phyloP scores from a whole-genome alignment of 2,113 vertebrate genomes.

The Monarcha castaneiventris region DNA sequence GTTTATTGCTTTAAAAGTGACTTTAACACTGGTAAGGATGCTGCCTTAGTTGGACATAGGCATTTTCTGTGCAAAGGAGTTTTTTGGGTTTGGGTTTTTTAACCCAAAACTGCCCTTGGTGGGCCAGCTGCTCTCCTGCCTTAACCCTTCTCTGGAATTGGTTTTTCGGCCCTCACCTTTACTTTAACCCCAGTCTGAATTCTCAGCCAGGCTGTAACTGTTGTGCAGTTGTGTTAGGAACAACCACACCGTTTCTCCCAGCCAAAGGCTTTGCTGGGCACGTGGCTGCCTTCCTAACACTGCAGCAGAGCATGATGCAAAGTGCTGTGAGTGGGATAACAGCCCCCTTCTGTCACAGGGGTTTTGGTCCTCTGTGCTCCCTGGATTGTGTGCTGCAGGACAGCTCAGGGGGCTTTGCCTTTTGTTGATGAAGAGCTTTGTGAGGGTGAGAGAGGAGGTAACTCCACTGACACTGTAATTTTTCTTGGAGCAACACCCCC shows the following conservation, averaged over 20 bases:
- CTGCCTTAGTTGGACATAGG: background rate
- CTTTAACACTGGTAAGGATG: background rate
- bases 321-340: background rate
- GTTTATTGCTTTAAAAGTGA: background rate
- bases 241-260: background rate
- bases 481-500: background rate
- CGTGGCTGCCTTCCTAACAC: background rate
- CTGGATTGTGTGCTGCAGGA: background rate
- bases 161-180: background rate
- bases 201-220: background rate
- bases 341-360: background rate
- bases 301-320: background rate
- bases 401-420: background rate
- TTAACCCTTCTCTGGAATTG: background rate
- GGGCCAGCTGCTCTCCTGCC: background rate
- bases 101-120: background rate
- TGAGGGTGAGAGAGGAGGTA: background rate
- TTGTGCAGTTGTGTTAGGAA: background rate
- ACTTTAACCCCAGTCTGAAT: background rate
- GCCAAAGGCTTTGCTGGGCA: background rate
- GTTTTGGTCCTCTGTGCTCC: background rate
- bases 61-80: background rate
- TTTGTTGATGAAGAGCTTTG: background rate
- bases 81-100: background rate
- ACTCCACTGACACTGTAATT: background rate